Evolutionary conservation across 2,888 invertebrate species (phyloP), one percentile per base, ranked within the genome.

Genomic region (Plusia festucae): DNA sequence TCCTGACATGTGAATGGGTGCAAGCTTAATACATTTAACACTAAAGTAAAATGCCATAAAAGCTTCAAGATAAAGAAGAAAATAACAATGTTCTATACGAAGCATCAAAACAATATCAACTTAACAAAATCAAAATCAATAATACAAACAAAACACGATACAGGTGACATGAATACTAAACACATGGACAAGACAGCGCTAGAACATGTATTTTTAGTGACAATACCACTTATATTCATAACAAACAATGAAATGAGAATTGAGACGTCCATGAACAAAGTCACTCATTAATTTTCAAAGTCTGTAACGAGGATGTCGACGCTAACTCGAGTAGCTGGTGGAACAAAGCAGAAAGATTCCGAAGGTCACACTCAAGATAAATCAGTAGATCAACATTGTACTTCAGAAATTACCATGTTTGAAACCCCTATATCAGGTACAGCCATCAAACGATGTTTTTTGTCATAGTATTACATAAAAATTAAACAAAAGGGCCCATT

Each of bases 211-310:
- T 79, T 76, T 71, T 61, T 66, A 60, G 64, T 74, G 68, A 85
- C 85, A 88, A 84, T 76, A 67, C 60, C 34, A 70, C 70, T 64
- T 76, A 81, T 84, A 84, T 85, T 81, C 83, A 88, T 82, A 85
- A 87, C 81, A 83, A 83, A 87, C 85, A 86, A 85, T 78, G 78
- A 70, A 73, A 65, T 59, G 69, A 79, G 85, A 81, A 91, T 90
- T 90, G 88, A 92, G 90, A 88, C 82, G 87, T 89, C 73, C 49
- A 82, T 82, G 87, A 88, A 91, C 88, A 87, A 89, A 81, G 90
- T 92, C 81, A 73, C 78, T 81, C 92, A 91, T 93, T 93, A 93
- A 93, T 93, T 92, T 92, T 91, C 92, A 90, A 89, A 91, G 90
- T 87, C 88, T 86, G 87, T 83, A 82, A 83, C 87, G 78, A 77